Evolutionary conservation across 2,888 invertebrate genomes (phyloP), one percentile per base, ranked within the genome.

Genomic region (Pharmacophagus antenor): DNA sequence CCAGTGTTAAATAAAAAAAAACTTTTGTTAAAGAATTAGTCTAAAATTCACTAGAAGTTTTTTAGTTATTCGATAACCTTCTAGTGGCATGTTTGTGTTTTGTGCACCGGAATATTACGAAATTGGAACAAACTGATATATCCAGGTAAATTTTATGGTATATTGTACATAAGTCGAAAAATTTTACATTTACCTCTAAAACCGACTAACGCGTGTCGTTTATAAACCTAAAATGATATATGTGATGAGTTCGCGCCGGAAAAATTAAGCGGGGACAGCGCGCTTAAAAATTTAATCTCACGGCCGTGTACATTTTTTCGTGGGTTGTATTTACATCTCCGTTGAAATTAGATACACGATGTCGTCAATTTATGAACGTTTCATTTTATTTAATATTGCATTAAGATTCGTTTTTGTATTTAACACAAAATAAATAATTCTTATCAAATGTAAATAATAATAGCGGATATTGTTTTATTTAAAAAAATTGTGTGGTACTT

Each of bases 251-350:
- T 83, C 79, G 25, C 79, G 76, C 79, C 65, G 76, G 75, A 72
- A 62, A 82, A 83, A 76, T 80, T 82, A 82, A 84, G 82, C 77
- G 79, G 67, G 77, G 73, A 69, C 74, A 77, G 71, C 77, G 74
- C 78, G 80, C 82, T 84, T 82, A 79, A 81, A 85, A 85, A 84
- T 85, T 87, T 87, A 86, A 87, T 86, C 82, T 79, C 77, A 73
- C 74, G 73, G 74, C 72, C 84, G 74, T 85, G 85, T 74, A 72
- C 68, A 67, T 67, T 68, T 73, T 62, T 72, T 62, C 31, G 55
- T 49, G 44, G 54, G 42, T 56, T 57, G 49, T 61, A 62, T 61
- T 56, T 61, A 62, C 57, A 62, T 56, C 57, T 58, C 60, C 58
- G 62, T 58, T 58, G 56, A 63, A 65, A 65, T 65, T 65, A 65